Evolutionary conservation across 2,888 invertebrate species (phyloP).

Genomic region (Phytoseiulus persimilis): DNA sequence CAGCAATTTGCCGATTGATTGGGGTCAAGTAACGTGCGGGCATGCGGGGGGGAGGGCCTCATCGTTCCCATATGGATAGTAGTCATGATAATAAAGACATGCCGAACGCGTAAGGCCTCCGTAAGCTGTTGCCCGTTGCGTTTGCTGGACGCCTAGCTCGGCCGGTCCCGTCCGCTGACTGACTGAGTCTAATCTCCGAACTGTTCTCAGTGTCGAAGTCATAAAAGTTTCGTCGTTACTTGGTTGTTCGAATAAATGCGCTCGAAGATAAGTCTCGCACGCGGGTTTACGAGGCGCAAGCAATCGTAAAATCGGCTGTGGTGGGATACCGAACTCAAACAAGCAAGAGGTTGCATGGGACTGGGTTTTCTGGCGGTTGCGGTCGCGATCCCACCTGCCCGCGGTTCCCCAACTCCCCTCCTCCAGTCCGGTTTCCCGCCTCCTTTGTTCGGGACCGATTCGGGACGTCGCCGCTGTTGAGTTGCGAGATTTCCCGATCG

Average conservation of each 20-base stretch:
- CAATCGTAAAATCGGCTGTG: neutral
- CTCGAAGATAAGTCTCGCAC: neutral
- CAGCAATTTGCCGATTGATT: neutral
- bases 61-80: neutral
- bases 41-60: neutral
- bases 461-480: too few species aligned
- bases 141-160: too few species aligned
- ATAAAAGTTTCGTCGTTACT: neutral
- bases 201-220: neutral
- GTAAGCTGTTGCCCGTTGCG: neutral
- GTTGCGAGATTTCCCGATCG: neutral
- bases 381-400: too few species aligned
- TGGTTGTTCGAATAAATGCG: slow-evolving; percentile 5
- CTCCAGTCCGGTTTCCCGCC: too few species aligned
- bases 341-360: neutral
- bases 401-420: too few species aligned
- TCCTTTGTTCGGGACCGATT: too few species aligned
- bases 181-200: neutral
- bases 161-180: neutral
- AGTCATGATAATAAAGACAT: slow-evolving; percentile 5
- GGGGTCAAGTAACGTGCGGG: neutral
- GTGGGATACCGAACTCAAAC: neutral
- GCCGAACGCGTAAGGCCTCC: neutral
- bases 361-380: too few species aligned
- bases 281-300: neutral